Conservation (phyloP, 2,888 invertebrate genomes). For the Scaptomyza caliginosa region DNA sequence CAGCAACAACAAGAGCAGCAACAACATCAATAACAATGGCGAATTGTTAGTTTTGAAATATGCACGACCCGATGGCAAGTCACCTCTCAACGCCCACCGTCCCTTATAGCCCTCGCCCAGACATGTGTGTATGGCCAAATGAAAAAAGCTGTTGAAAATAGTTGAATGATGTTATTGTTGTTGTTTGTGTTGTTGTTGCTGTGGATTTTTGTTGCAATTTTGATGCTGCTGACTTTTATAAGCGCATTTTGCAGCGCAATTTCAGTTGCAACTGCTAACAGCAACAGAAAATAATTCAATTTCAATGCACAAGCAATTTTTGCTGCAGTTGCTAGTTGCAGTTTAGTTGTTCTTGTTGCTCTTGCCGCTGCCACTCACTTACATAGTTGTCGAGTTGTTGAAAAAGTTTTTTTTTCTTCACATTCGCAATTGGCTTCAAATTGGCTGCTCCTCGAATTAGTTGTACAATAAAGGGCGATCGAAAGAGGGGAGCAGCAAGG, state of each 20-base stretch:
- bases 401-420: slow-evolving; percentile 55
- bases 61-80: slow-evolving; percentile 52
- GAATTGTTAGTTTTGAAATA: slow-evolving; percentile 76
- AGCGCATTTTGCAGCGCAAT: slow-evolving; percentile 66
- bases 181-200: slow-evolving; percentile 52
- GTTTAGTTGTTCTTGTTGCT: slow-evolving; percentile 19
- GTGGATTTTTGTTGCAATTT: too few species aligned
- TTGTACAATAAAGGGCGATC: slow-evolving; percentile 16
- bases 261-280: slow-evolving; percentile 42
- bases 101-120: slow-evolving; percentile 5
- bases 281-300: slow-evolving; percentile 66
- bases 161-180: slow-evolving; percentile 48
- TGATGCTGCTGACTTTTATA: slow-evolving; percentile 32
- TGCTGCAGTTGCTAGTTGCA: slow-evolving; percentile 34
- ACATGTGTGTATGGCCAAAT: slow-evolving; percentile 44
- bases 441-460: slow-evolving; percentile 74
- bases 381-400: slow-evolving; percentile 74
- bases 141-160: slow-evolving; percentile 66
- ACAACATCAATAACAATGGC: slow-evolving; percentile 35
- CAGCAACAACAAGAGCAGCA: slow-evolving; percentile 36
- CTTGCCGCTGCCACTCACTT: slow-evolving; percentile 62
- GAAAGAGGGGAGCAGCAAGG: not conserved
- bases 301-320: slow-evolving; percentile 70
- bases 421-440: slow-evolving; percentile 74
- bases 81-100: not conserved